Conservation (phyloP, 2,888 invertebrate genomes). For the Hydriomena furcata region DNA sequence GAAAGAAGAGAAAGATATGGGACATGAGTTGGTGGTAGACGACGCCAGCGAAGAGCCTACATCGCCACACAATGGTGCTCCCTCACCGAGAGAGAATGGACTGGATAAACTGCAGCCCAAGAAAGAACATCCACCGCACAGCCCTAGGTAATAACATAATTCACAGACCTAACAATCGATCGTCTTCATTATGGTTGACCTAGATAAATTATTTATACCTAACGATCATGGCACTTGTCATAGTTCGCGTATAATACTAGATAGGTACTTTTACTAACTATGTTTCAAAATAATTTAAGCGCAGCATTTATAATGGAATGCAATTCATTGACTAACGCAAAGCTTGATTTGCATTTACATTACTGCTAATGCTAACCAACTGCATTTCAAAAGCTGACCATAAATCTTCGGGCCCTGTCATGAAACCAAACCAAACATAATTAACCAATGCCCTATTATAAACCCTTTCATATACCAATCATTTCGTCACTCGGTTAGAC, state of each 20-base stretch:
- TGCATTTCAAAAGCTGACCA: conserved; percentile 24
- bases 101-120: conserved; percentile 90
- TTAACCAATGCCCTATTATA: conserved; percentile 11
- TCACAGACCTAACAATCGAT: conserved; percentile 16
- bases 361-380: conserved; percentile 27
- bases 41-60: conserved; percentile 96
- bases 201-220: conserved; percentile 11
- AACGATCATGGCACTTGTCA: not conserved
- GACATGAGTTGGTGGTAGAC: conserved; percentile 96
- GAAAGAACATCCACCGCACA: conserved; percentile 90
- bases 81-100: conserved; percentile 94
- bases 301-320: conserved; percentile 16
- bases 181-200: conserved; percentile 8
- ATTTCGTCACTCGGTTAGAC: conserved; percentile 25
- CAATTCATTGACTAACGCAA: conserved; percentile 19
- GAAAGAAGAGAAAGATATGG: conserved; percentile 92
- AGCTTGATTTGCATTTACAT: conserved; percentile 23
- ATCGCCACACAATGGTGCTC: conserved; percentile 93
- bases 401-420: conserved; percentile 22
- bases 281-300: conserved; percentile 12
- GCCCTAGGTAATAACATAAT: conserved; percentile 72
- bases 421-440: conserved; percentile 22
- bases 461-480: conserved; percentile 18
- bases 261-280: too few species aligned
- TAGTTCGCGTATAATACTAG: conserved; percentile 1